A percentile compares a stretch with the other conserved stretches of the same genome.
Conservation (phyloP, 2,888 invertebrate species). For the Gari tellinella region DNA sequence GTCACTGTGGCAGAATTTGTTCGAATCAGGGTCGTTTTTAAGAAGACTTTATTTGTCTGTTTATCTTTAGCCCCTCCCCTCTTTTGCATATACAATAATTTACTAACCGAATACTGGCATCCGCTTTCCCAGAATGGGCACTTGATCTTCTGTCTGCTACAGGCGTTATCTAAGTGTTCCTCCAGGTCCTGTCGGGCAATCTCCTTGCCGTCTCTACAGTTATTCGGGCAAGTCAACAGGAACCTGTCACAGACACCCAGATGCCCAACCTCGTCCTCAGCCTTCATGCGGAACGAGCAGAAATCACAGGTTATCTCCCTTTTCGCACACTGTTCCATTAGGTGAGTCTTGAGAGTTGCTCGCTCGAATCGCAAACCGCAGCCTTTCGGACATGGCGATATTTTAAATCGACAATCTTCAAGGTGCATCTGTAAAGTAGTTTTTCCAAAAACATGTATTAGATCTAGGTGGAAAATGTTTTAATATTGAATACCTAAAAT, state of each 20-base stretch:
- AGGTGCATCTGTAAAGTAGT: slow-evolving; percentile 59
- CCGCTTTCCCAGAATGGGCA: slow-evolving; percentile 75
- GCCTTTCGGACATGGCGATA: slow-evolving; percentile 66
- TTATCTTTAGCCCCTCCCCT: too few species aligned
- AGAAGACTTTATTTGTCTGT: too few species aligned
- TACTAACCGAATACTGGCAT: slow-evolving; percentile 69
- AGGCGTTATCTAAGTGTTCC: slow-evolving; percentile 72
- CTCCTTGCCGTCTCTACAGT: slow-evolving; percentile 68
- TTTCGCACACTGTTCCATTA: slow-evolving; percentile 73
- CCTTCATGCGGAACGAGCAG: slow-evolving; percentile 61
- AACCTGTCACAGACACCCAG: slow-evolving; percentile 69
- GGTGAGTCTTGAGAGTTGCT: slow-evolving; percentile 61
- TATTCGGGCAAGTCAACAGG: slow-evolving; percentile 75
- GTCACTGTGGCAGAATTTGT: too few species aligned
- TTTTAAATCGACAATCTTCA: slow-evolving; percentile 68
- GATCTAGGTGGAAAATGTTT: too few species aligned
- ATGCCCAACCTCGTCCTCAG: slow-evolving; percentile 71
- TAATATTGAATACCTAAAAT: too few species aligned
- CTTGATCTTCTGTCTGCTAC: slow-evolving; percentile 67
- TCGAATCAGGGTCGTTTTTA: too few species aligned
- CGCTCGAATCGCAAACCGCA: slow-evolving; percentile 73
- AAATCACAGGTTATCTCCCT: slow-evolving; percentile 72
- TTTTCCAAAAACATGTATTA: too few species aligned
- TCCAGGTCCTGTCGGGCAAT: slow-evolving; percentile 64
- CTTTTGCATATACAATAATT: too few species aligned